Conservation (phyloP, 2,797 vertebrate species). For the Phataginus tricuspis region DNA sequence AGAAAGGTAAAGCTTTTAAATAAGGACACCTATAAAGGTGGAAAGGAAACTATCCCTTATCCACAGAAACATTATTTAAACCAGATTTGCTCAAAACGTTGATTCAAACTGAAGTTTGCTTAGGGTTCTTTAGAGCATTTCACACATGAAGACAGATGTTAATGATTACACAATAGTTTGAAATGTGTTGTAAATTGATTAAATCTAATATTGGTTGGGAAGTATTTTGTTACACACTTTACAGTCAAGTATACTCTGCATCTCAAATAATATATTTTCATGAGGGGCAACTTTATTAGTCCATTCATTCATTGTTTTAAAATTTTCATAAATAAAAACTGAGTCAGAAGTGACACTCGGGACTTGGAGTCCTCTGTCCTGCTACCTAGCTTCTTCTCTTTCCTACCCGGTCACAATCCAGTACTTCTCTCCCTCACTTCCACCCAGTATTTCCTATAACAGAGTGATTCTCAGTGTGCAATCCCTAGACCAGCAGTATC, state of each 20-base stretch:
- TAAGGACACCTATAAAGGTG: neutral
- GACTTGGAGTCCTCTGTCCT: neutral
- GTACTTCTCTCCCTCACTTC: neutral
- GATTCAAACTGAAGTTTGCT: conserved; percentile 52
- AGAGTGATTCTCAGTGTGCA: neutral
- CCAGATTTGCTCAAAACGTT: neutral
- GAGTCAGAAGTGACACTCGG: neutral
- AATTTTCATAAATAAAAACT: conserved; percentile 21
- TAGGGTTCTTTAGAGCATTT: conserved; percentile 29
- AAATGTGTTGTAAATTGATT: conserved; percentile 51
- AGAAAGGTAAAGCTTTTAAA: neutral
- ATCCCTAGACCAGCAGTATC: neutral
- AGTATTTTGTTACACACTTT: neutral
- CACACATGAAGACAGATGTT: conserved; percentile 8
- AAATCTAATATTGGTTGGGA: neutral
- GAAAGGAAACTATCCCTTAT: neutral
- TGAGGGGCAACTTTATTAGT: neutral
- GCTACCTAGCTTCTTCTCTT: neutral
- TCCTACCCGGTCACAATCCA: neutral
- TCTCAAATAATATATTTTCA: conserved; percentile 33
- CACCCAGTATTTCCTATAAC: neutral
- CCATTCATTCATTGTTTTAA: neutral
- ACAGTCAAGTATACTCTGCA: neutral
- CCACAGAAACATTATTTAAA: conserved; percentile 32
- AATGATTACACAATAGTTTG: conserved; percentile 5